Base-by-base conservation (phyloP, 2,888 invertebrate genomes). In the Campaea margaritaria region DNA sequence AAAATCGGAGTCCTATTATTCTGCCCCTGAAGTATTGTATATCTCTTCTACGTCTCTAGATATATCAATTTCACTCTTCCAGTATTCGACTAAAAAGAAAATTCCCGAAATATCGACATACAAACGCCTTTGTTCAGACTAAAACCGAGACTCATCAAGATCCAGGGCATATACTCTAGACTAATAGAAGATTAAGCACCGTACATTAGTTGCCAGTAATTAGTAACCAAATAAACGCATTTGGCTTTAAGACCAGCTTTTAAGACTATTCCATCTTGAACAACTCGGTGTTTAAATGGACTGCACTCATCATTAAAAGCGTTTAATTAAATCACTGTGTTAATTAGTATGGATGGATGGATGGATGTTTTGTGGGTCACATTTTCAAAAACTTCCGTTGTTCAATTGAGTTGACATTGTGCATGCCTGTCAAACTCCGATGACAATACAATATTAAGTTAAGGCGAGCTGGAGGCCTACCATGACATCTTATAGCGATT, bases 271-370 rank as follows among this genome's bases (percentile, higher is more conserved):
- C 15, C 11, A 43, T 36, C 38, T 39, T 44, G 44, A 28, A 14
- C 28, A 45, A 45, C 38, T 36, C 49, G 39, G 16, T 44, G 28
- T 57, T 13, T n/a, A 21, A 31, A 50, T 45, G 31, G 44, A 10
- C 5, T 48, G 48, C 42, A 49, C 15, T 28, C 49, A 15, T 49
- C 4, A 27, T 48, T 49, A 21, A 21, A 21, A 3, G 21, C 21
- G 2, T 21, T 2, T 21, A 21, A 3, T 21, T 21, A 3, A 21
- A 21, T 21, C 21, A 21, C 5, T 21, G 2, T 2, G 21, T 21
- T 21, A 21, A 21, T 21, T 21, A 21, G 21, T 21, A 21, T 21
- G 21, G 21, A 21, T 21, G 2, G 21, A 21, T 21, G 21, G 2
- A n/a, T n/a, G n/a, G n/a, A n/a, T n/a, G n/a, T 21, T 21, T 21